These are phyloP conservation scores for Taenioides sp. DNA, from an alignment of 2,797 vertebrate species.

Conservation along the genomic window DNA sequence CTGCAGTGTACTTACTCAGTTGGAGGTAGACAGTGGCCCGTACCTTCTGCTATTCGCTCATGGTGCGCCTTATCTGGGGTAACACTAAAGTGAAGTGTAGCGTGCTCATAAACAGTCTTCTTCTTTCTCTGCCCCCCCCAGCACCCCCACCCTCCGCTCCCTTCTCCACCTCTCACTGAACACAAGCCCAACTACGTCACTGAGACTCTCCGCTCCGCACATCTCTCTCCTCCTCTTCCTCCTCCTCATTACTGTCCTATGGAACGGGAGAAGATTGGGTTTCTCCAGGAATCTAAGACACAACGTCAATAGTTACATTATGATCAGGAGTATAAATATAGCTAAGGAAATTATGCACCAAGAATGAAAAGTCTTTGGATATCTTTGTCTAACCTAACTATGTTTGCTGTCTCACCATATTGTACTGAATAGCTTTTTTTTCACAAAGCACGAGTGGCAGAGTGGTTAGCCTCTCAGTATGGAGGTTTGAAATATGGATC, in stretches of 20 bases:
- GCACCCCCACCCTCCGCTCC: constrained; percentile 31
- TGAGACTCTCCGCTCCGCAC: constrained; percentile 61
- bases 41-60: constrained; percentile 74
- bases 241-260: constrained; percentile 40
- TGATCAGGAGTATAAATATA: background rate
- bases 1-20: constrained; percentile 76
- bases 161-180: constrained; percentile 65
- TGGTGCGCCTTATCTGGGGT: constrained; percentile 76
- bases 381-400: background rate
- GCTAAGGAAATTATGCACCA: background rate
- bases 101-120: constrained; percentile 69
- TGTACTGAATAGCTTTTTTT: background rate
- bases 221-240: constrained; percentile 61
- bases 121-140: constrained; percentile 48
- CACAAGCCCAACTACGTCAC: constrained; percentile 73
- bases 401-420: background rate
- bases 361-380: background rate
- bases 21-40: constrained; percentile 67
- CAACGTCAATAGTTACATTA: background rate
- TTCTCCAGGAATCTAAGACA: constrained; percentile 39
- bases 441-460: background rate
- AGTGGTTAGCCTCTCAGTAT: background rate
- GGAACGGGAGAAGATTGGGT: constrained; percentile 36
- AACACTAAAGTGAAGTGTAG: constrained; percentile 80
- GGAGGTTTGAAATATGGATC: background rate